Conservation (phyloP, 2,888 invertebrate species). For the Didymodactylos carnosus region DNA sequence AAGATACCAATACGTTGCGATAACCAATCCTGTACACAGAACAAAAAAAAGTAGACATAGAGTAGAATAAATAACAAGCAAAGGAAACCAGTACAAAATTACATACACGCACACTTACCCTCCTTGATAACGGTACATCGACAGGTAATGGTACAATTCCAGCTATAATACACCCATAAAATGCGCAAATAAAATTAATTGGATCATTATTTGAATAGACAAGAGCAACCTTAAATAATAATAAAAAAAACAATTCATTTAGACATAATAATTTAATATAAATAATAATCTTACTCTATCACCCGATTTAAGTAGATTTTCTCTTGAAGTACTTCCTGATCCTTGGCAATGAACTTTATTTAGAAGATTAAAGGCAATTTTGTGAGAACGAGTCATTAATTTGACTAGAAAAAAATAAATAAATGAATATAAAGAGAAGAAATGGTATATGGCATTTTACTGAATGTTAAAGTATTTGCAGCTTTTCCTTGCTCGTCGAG, state of each 20-base stretch:
- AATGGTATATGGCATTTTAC: too few relatives aligned
- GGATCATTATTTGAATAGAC: conserved; percentile 99
- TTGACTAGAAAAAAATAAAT: conserved; percentile 47
- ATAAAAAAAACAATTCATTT: not conserved
- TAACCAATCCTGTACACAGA: not conserved
- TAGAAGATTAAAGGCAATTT: conserved; percentile 82
- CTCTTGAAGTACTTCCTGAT: conserved; percentile 62
- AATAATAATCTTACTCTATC: conserved; percentile 21
- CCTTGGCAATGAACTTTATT: conserved; percentile 72
- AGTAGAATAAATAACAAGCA: too few relatives aligned
- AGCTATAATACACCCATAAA: conserved; percentile 91
- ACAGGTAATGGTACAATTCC: conserved; percentile 95
- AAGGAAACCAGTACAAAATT: too few relatives aligned
- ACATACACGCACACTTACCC: too few relatives aligned
- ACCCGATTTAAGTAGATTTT: conserved; percentile 40
- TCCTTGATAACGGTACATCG: conserved; percentile 79
- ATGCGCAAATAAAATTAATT: conserved; percentile 86
- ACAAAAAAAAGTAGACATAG: too few relatives aligned
- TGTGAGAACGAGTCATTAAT: conserved; percentile 76
- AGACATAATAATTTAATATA: too few relatives aligned
- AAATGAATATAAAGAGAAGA: too few relatives aligned
- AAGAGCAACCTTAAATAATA: conserved; percentile 50
- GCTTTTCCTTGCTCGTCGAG: conserved; percentile 89
- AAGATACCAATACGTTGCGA: conserved; percentile 51
- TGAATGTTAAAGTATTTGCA: conserved; percentile 76